A percentile compares a stretch with the other conserved stretches of the same genome.
Evolutionary conservation across 2,113 vertebrate genomes (phyloP).

Genomic region (Misgurnus anguillicaudatus): DNA sequence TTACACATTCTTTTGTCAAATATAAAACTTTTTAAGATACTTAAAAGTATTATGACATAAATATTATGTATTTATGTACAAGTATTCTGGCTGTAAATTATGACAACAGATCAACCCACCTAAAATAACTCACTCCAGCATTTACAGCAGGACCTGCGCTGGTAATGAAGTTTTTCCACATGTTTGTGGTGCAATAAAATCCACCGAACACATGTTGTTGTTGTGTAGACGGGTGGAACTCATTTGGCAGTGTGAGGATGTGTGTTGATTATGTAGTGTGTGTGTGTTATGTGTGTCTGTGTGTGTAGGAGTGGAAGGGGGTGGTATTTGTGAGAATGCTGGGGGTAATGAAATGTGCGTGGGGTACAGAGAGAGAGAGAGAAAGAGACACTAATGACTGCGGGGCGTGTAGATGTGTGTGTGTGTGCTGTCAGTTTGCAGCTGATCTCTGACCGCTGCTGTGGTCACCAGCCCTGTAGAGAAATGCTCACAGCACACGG

Average conservation of each 20-base stretch:
- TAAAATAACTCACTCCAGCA: background rate
- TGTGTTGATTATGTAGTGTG: constrained; percentile 25
- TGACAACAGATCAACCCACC: background rate
- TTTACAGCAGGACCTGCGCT: constrained; percentile 31
- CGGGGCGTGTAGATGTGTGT: constrained; percentile 31
- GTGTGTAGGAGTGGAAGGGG: constrained; percentile 29
- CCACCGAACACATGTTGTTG: constrained; percentile 38
- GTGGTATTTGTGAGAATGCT: constrained; percentile 47
- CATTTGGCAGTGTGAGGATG: constrained; percentile 13
- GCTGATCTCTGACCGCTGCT: constrained; percentile 60
- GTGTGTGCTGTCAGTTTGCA: constrained; percentile 59
- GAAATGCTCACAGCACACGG: constrained; percentile 69
- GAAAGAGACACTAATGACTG: constrained; percentile 37
- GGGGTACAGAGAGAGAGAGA: constrained; percentile 26
- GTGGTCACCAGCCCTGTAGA: constrained; percentile 65
- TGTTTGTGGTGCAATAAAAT: constrained; percentile 40
- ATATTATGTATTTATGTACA: background rate
- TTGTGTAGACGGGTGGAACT: constrained; percentile 35
- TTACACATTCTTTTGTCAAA: background rate
- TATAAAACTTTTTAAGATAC: background rate
- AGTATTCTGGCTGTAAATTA: constrained; percentile 9
- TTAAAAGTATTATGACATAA: too few relatives aligned
- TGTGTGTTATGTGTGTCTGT: constrained; percentile 23
- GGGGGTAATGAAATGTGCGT: constrained; percentile 37
- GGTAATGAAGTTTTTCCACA: constrained; percentile 43